Evolutionary conservation across 2,888 invertebrate genomes (phyloP).

Genomic region (Tipula helvola): DNA sequence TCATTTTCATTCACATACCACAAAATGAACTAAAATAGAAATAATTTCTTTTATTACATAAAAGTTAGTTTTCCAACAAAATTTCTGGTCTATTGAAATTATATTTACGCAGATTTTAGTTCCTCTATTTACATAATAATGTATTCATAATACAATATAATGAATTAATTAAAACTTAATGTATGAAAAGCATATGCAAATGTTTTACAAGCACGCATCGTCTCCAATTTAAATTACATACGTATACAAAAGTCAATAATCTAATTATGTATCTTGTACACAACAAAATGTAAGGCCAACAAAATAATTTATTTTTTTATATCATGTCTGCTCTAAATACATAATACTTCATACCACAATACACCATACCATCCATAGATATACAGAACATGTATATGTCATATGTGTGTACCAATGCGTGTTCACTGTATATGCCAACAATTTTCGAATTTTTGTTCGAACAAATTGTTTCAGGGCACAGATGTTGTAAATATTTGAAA

Average conservation of each 20-base stretch:
- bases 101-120: background rate
- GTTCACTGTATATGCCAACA: background rate
- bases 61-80: background rate
- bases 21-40: background rate
- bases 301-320: background rate
- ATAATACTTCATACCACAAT: background rate
- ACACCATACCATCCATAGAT: background rate
- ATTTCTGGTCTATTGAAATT: background rate
- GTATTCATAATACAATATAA: background rate
- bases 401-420: background rate
- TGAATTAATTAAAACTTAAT: background rate
- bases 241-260: background rate
- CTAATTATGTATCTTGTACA: background rate
- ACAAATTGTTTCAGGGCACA: background rate
- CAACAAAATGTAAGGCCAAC: background rate
- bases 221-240: background rate
- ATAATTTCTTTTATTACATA: background rate
- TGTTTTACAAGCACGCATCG: background rate
- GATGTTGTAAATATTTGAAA: background rate
- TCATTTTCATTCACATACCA: background rate
- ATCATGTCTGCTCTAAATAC: background rate
- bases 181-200: background rate
- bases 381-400: background rate
- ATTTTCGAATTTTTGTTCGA: background rate
- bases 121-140: background rate